These are phyloP conservation scores for Macrotus californicus DNA, from an alignment of 2,113 vertebrate species.

Conservation along the genomic window DNA sequence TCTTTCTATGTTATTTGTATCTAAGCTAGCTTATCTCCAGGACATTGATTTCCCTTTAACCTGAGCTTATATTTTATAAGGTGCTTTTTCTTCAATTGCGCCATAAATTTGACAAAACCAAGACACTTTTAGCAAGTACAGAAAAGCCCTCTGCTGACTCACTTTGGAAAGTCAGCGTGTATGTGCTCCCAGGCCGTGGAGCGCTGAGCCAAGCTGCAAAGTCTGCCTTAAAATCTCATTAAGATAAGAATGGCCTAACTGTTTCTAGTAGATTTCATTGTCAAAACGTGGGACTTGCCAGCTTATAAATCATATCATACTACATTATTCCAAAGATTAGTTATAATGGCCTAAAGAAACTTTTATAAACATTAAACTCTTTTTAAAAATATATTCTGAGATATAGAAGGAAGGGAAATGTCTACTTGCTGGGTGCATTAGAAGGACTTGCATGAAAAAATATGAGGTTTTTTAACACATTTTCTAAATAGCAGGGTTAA, in stretches of 20 bases:
- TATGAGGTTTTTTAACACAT: neutral
- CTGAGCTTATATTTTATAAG: neutral
- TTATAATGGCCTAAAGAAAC: slow-evolving; percentile 8
- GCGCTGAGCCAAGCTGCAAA: neutral
- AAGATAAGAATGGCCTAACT: slow-evolving; percentile 36
- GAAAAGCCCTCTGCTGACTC: slow-evolving; percentile 62
- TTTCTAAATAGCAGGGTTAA: slow-evolving; percentile 45
- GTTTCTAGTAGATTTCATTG: slow-evolving; percentile 50
- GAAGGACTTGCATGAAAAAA: slow-evolving; percentile 34
- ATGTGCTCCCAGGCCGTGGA: neutral
- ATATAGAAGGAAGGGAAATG: neutral
- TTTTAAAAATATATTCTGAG: slow-evolving; percentile 19
- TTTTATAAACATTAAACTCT: slow-evolving; percentile 51
- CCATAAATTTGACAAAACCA: neutral
- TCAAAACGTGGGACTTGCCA: slow-evolving; percentile 14
- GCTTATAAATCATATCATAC: slow-evolving; percentile 36
- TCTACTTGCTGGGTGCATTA: neutral
- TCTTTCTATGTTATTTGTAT: neutral
- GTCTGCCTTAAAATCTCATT: slow-evolving; percentile 19
- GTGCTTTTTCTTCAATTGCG: neutral
- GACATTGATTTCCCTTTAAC: slow-evolving; percentile 10
- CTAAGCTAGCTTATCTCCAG: neutral
- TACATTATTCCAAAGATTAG: slow-evolving; percentile 35
- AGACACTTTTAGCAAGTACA: neutral
- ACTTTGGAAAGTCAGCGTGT: neutral